Evolutionary conservation across 2,888 invertebrate species (phyloP).

Genomic region (Adelphocoris suturalis): DNA sequence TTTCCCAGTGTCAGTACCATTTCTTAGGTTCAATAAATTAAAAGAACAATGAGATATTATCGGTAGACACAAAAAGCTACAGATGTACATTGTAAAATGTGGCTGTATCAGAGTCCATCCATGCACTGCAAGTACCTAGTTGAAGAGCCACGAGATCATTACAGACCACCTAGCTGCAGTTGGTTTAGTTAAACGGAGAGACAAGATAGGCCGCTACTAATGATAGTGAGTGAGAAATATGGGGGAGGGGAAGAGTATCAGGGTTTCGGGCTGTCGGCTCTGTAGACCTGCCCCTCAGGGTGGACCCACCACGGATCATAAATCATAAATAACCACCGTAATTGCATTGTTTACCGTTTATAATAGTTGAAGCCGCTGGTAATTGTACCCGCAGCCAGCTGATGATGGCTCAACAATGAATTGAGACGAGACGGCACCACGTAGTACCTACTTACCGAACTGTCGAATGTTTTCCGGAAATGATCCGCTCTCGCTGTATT

Average conservation of each 20-base stretch:
- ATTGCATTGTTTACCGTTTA: slow-evolving; percentile 33
- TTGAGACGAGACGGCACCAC: neutral
- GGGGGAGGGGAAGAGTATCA: neutral
- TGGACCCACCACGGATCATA: neutral
- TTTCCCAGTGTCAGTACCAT: too few species aligned
- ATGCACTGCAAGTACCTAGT: neutral
- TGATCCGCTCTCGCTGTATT: too few species aligned
- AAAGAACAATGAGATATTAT: too few species aligned
- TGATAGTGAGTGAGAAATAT: slow-evolving; percentile 17
- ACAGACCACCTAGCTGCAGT: slow-evolving; percentile 25
- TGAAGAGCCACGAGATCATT: slow-evolving; percentile 1
- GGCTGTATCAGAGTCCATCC: too few species aligned
- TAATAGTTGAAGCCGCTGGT: neutral
- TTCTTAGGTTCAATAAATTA: too few species aligned
- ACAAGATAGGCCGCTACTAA: neutral
- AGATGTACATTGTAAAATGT: too few species aligned
- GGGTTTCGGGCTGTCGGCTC: slow-evolving; percentile 2
- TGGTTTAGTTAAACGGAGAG: neutral
- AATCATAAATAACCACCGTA: slow-evolving; percentile 19
- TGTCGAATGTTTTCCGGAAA: neutral
- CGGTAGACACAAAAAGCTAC: too few species aligned
- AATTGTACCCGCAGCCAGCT: slow-evolving; percentile 33
- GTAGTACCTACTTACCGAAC: neutral
- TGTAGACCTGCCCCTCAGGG: neutral
- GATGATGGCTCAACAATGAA: neutral